A percentile compares a stretch with the other conserved stretches of the same genome.
These are phyloP conservation scores for Varanus salvator DNA, from an alignment of 2,113 vertebrate genomes.

Conservation along the genomic window DNA sequence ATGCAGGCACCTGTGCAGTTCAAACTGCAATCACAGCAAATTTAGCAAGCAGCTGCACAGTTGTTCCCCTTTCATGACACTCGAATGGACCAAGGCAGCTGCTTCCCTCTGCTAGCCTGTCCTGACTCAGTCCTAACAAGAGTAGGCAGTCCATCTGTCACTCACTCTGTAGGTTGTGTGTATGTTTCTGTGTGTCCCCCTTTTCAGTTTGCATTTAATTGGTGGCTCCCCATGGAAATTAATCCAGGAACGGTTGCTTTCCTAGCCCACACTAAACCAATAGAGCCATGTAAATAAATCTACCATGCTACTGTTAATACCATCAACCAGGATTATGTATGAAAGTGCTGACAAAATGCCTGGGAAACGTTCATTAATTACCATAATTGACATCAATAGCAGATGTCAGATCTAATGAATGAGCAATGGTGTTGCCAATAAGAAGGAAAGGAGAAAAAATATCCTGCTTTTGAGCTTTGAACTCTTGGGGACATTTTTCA, in stretches of 20 bases:
- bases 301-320: neutral
- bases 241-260: neutral
- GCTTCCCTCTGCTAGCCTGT: too few species aligned
- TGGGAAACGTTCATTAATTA: conserved; percentile 6
- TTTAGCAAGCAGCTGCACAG: too few species aligned
- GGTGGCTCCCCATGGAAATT: neutral
- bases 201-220: conserved; percentile 10
- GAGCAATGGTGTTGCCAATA: neutral
- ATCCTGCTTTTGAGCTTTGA: neutral
- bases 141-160: neutral
- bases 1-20: too few species aligned
- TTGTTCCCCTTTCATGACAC: too few species aligned
- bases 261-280: neutral
- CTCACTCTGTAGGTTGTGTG: neutral
- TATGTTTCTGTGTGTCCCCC: conserved; percentile 7
- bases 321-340: neutral
- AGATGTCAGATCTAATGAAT: conserved; percentile 43
- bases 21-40: too few species aligned
- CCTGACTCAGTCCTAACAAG: neutral
- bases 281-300: neutral
- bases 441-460: neutral
- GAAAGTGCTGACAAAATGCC: conserved; percentile 32
- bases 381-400: conserved; percentile 14
- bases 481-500: rapidly evolving
- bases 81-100: too few species aligned